These are phyloP conservation scores for Noturus placidus DNA, from an alignment of 2,113 vertebrate genomes.

Conservation along the genomic window DNA sequence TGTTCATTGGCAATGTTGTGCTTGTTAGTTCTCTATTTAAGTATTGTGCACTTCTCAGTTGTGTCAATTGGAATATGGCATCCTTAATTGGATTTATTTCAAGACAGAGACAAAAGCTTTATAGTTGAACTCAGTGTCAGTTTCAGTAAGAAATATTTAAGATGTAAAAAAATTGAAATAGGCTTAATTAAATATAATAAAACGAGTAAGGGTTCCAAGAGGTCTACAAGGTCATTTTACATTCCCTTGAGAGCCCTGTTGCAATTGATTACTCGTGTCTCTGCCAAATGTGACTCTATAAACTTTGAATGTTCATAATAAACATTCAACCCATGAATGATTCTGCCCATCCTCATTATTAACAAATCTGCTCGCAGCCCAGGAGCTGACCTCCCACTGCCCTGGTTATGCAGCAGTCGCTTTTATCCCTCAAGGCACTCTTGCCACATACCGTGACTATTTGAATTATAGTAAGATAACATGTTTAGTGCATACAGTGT, in stretches of 20 bases:
- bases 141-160: constrained; percentile 53
- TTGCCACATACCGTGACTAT: constrained; percentile 71
- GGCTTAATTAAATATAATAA: constrained; percentile 61
- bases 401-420: constrained; percentile 54
- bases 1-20: constrained; percentile 18
- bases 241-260: background rate
- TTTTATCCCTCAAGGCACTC: constrained; percentile 61
- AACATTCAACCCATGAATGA: constrained; percentile 19
- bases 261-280: constrained; percentile 18
- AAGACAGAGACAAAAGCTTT: constrained; percentile 30
- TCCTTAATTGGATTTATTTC: constrained; percentile 45
- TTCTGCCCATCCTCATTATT: background rate
- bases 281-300: background rate
- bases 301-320: constrained; percentile 24
- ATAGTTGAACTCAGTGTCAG: constrained; percentile 47
- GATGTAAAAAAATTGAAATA: constrained; percentile 56
- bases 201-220: constrained; percentile 26
- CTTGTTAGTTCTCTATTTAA: constrained; percentile 31
- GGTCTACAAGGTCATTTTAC: constrained; percentile 51
- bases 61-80: constrained; percentile 14
- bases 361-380: constrained; percentile 30
- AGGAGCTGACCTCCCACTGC: constrained; percentile 54
- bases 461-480: constrained; percentile 78
- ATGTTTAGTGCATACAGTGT: constrained; percentile 75
- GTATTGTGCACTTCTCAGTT: constrained; percentile 25